Base-by-base conservation (phyloP, 2,888 invertebrate genomes). In the Spodoptera exigua region DNA sequence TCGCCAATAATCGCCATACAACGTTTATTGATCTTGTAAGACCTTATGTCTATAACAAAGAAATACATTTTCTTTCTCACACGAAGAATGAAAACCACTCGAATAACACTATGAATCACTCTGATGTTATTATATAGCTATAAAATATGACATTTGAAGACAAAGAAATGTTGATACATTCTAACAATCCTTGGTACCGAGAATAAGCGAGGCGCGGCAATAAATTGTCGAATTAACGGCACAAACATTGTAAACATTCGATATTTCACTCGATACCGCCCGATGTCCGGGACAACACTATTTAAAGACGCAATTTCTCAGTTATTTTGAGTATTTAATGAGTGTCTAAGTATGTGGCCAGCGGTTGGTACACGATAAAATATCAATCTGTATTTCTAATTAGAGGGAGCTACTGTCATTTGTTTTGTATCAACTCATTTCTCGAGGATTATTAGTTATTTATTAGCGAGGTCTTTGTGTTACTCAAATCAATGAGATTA, bases 191-290 rank as follows among this genome's bases (percentile, higher is more conserved):
- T 9, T n/a, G 3, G 0, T 52, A 61, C 69, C 41, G n/a, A 67
- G 55, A 68, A 61, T 67, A 73, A 44, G 40, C 43, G 47, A 49
- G 47, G 43, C 43, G 35, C 35, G 44, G 46, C 70, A 44, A 60
- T 72, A 72, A 72, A 72, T 65, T 48, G 70, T 55, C 49, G 70
- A 70, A 61, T 70, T 74, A 74, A 72, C 70, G 51, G 49, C 51
- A 55, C 45, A 13, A 47, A 72, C 70, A 72, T 61, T 61, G 74
- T 74, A 73, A 70, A 61, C 65, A 61, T 34, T 65, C 57, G 61
- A 70, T 72, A 72, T 70, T 61, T 72, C 74, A 65, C 70, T 72
- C 70, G 12, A 68, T 69, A 56, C 48, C 11, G 46, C 45, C 0
- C 60, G 49, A 59, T 70, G 73, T 68, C 69, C 68, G 56, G 37